Conservation (phyloP, 2,797 vertebrate genomes). For the Epinephelus awoara region DNA sequence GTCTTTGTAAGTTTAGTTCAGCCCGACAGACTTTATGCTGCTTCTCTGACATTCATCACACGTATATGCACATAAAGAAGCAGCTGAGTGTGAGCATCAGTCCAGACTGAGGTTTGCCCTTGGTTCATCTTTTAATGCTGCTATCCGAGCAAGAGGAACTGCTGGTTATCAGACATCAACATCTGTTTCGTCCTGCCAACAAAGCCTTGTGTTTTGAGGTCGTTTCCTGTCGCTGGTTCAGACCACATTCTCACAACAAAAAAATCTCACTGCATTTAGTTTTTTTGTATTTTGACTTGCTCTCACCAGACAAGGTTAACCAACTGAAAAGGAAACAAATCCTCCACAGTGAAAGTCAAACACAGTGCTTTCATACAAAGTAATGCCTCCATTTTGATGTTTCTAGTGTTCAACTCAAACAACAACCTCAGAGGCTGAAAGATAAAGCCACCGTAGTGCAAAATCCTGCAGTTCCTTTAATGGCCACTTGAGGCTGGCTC, state of each 20-base stretch:
- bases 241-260: not conserved
- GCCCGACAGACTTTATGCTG: conserved; percentile 13
- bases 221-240: not conserved
- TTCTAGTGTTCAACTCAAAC: not conserved
- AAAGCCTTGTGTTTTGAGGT: conserved; percentile 31
- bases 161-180: conserved; percentile 50
- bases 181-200: conserved; percentile 45
- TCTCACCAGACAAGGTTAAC: not conserved
- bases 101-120: conserved; percentile 38
- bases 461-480: too few species aligned
- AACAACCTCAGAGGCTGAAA: too few species aligned
- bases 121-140: conserved; percentile 33
- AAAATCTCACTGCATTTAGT: not conserved
- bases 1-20: conserved; percentile 8
- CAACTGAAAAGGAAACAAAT: not conserved
- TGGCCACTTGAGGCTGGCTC: too few species aligned
- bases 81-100: conserved; percentile 42
- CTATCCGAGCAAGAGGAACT: conserved; percentile 32
- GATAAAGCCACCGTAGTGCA: too few species aligned
- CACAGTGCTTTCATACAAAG: not conserved
- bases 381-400: not conserved
- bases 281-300: conserved; percentile 1
- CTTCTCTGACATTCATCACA: conserved; percentile 15
- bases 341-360: not conserved
- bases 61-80: conserved; percentile 16